Base-by-base conservation (phyloP, 64 coral and sea anemone species). In the Montipora capricornis region DNA sequence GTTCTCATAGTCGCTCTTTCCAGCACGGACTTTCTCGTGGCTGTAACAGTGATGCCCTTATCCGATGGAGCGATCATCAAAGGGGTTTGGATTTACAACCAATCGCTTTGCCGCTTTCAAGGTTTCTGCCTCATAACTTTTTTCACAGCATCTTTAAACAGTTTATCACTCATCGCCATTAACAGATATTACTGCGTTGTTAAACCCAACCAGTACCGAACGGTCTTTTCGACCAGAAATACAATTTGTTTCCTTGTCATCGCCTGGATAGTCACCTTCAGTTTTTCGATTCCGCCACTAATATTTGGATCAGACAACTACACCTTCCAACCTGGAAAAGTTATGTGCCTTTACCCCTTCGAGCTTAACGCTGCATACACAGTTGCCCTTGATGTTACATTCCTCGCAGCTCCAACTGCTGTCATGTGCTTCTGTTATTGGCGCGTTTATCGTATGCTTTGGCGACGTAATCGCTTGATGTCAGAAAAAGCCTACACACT, bases 161-260 rank as follows among this genome's bases (percentile, higher is more conserved):
- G 83, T 0, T 70, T 98, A 15, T 88, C 96, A 12, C 24, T 98
- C 2, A 98, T 94, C n/a, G 96, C 96, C 0, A 19, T 98, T 0
- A 98, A 98, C 68, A 87, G 96, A 16, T 98, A 90, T 61, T 95
- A 95, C 89, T 90, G 96, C 22, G 96, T 98, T 17, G 96, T 98
- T 5, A 98, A 92, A 80, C 14, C 93, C 20, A 98, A 93, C 12
- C 76, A 91, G 8, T 98, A 98, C 80, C 91, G 85, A 4, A 95
- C 46, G 1, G 61, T 98, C 19, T 98, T 98, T 59, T 84, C 68
- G 0, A 92, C 77, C 2, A 93, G 79, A 24, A 90, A 88, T n/a
- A 90, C 96, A 1, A 82, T 95, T 4, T 59, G 60, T 4, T 88
- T 84, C 55, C 51, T 98, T 3, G 57, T 84, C 10, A 24, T 92